phyloP scores from a whole-genome alignment of 2,113 vertebrate genomes.

The Ceyx cyanopectus region DNA sequence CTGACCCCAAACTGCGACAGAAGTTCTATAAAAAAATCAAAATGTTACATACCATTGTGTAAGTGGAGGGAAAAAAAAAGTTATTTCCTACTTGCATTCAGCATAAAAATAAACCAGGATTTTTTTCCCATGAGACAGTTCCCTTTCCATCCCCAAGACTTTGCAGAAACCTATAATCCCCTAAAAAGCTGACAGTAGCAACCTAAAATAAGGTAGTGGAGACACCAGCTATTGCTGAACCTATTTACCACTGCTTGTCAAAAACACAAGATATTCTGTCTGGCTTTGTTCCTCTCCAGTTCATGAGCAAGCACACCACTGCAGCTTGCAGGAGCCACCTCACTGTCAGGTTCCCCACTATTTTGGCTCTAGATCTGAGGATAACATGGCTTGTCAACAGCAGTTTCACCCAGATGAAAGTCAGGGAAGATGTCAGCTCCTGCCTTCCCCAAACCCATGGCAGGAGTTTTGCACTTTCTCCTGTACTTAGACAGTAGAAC shows the following conservation, averaged over 20 bases:
- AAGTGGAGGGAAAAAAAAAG: background rate
- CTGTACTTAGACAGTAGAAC: background rate
- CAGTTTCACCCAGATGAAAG: background rate
- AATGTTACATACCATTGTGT: background rate
- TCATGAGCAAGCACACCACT: background rate
- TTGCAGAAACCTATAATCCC: background rate
- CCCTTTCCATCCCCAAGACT: background rate
- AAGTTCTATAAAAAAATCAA: background rate
- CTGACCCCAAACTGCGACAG: no score
- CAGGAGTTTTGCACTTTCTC: background rate
- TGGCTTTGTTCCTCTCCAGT: background rate
- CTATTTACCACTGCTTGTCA: background rate
- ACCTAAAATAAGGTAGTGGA: background rate
- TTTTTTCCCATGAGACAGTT: background rate
- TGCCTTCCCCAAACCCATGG: background rate
- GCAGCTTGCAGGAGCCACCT: background rate
- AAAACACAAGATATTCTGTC: background rate
- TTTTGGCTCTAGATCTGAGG: background rate
- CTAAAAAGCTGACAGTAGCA: background rate
- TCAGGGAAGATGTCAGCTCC: background rate
- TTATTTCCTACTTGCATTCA: background rate
- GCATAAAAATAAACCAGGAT: background rate
- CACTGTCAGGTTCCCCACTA: background rate
- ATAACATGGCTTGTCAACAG: background rate
- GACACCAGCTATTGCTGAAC: background rate